Conservation (phyloP, 1,140 invertebrate species). For the Globodera ellingtonae region DNA sequence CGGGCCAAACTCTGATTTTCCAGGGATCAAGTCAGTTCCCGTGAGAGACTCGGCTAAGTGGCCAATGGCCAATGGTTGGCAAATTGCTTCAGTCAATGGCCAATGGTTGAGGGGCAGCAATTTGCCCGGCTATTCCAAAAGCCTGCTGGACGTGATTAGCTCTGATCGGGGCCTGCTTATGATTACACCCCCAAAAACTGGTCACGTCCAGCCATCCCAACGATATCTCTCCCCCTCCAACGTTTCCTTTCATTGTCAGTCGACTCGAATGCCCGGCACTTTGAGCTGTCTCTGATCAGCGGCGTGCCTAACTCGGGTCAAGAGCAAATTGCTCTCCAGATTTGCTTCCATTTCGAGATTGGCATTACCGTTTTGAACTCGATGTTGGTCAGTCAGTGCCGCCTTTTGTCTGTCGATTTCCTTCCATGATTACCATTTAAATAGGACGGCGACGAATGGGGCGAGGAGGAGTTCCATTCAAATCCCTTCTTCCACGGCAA, state of each 20-base stretch:
- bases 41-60: too few species aligned
- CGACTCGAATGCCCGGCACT: constrained; percentile 9
- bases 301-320: not conserved
- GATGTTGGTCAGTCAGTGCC: not conserved
- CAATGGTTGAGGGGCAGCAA: too few species aligned
- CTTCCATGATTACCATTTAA: not conserved
- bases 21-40: constrained; percentile 17
- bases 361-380: constrained; percentile 32
- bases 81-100: too few species aligned
- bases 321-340: constrained; percentile 15
- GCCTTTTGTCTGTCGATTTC: not conserved
- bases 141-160: too few species aligned
- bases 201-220: too few species aligned
- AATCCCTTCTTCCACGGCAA: constrained; percentile 43
- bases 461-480: constrained; percentile 48
- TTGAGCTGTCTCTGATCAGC: constrained; percentile 10
- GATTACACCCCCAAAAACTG: too few species aligned
- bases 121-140: too few species aligned
- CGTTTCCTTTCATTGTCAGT: not conserved
- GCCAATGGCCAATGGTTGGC: too few species aligned
- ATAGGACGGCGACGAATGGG: constrained; percentile 38
- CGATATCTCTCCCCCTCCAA: not conserved
- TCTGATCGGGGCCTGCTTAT: too few species aligned
- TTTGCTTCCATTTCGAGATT: constrained; percentile 28
- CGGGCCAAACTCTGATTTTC: constrained; percentile 34